Base-by-base conservation (phyloP, 2,888 invertebrate genomes). In the Escarpia spicata region DNA sequence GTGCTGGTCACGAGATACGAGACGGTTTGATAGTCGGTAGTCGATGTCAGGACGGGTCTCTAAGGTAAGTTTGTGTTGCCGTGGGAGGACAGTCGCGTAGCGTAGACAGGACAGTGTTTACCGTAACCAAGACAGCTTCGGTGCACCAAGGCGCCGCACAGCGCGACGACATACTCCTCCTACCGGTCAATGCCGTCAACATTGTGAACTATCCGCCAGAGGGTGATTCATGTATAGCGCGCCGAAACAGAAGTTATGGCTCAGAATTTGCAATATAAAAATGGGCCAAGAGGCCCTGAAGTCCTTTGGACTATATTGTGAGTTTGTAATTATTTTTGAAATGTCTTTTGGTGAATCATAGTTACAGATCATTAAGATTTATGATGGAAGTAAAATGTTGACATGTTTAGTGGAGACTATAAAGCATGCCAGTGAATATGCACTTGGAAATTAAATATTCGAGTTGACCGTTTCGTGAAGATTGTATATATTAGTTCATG, bases 11-110 rank as follows among this genome's bases (percentile, higher is more conserved):
- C 75, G 26, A 15, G 26, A 75, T 75, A 75, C n/a, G 26, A 26
- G 75, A 75, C 75, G 26, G 75, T 75, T 75, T 75, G 26, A 26
- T 15, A 75, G 75, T 75, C 26, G 75, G 4, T 6, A n/a, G 19
- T 75, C 26, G 75, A 6, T 75, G 75, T 75, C 75, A 75, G 75
- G 75, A 75, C 75, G 75, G 75, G 75, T 75, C 75, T 75, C 26
- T 75, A 75, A 75, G 75, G 75, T 75, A 75, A 75, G 75, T 75
- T 75, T 75, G 75, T 75, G 75, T 75, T 75, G 75, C 26, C 75
- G 26, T 75, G 75, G 75, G 75, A 75, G 75, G 75, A 75, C n/a
- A 75, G 75, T 75, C 75, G 75, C 75, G n/a, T 75, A 26, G 75
- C 75, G n/a, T n/a, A 75, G 75, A 26, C 26, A n/a, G 75, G 75